Conservation (phyloP, 2,888 invertebrate genomes). For the Lithodes maja region DNA sequence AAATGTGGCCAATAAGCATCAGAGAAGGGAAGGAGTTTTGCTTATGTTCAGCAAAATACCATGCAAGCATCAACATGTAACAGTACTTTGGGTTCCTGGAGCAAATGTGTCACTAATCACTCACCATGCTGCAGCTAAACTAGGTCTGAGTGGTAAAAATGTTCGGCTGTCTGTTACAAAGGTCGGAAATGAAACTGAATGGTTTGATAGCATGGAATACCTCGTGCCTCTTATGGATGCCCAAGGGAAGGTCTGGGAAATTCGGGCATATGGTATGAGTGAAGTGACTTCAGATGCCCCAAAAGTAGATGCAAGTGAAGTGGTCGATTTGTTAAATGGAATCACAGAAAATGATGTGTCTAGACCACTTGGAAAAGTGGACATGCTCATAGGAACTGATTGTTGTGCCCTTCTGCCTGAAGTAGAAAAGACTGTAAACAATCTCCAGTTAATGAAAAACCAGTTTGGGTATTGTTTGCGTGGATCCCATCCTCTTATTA, state of each 20-base stretch:
- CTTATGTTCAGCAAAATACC: neutral
- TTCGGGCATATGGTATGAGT: neutral
- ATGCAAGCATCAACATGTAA: neutral
- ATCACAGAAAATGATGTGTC: neutral
- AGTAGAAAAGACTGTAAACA: neutral
- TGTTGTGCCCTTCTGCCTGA: neutral
- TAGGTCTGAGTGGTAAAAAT: neutral
- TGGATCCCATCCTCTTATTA: slow-evolving; percentile 2
- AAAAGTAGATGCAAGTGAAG: neutral
- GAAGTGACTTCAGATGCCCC: neutral
- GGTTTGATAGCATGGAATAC: neutral
- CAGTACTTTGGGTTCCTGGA: neutral
- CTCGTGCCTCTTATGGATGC: neutral
- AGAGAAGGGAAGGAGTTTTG: neutral
- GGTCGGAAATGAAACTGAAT: neutral
- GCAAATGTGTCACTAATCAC: neutral
- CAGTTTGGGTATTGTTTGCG: slow-evolving; percentile 19
- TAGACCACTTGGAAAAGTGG: neutral
- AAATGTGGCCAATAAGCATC: neutral
- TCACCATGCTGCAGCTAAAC: neutral
- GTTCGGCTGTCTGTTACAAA: neutral
- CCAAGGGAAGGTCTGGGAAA: neutral
- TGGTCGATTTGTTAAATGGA: neutral
- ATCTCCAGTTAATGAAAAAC: neutral
- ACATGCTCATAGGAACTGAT: neutral